Base-by-base conservation (phyloP, 2,888 invertebrate species). In the Synanthedon andrenaeformis region DNA sequence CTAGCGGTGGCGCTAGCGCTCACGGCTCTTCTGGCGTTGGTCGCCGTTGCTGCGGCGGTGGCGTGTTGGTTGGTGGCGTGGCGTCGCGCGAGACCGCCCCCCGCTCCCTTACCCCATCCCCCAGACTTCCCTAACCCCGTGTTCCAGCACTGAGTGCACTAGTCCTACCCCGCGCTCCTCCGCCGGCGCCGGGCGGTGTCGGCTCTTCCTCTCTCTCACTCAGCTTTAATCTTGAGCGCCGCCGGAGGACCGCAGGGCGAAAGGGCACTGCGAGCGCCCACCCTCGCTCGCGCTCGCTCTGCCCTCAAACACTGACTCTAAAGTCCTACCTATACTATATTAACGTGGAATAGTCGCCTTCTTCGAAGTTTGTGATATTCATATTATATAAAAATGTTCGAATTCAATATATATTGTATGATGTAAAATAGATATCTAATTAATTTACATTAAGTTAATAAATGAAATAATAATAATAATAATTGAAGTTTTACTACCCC, bases 11-110 rank as follows among this genome's bases (percentile, higher is more conserved):
- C 97, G 62, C 89, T 97, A 69, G 94, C 96, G 59, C 93, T 97
- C 74, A 97, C 97, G 61, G 96, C 96, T 52, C 90, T 97, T 58
- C 84, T 97, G 71, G 96, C 97, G 56, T 89, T 97, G 60, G 96
- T 97, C 56, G 96, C 97, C 55, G 96, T 97, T 55, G 97, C 97
- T 35, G 95, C 97, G 52, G 96, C 96, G 55, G 96, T 97, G 56
- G 96, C 96, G 58, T 97, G 97, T 82, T 97, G 97, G 97, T 90
- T 97, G 61, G 95, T 97, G 91, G 97, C 97, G 65, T 96, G 96
- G 88, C 88, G 96, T 63, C 91, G 96, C 66, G 91, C 94, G 72
- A 94, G 96, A 53, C 95, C 95, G 70, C 91, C 94, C 53, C 91
- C 94, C 59, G 96, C 96, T 48, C 97, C 97, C 51, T 89, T 97